phyloP scores from a whole-genome alignment of 2,797 vertebrate genomes.

The Setipinna tenuifilis region DNA sequence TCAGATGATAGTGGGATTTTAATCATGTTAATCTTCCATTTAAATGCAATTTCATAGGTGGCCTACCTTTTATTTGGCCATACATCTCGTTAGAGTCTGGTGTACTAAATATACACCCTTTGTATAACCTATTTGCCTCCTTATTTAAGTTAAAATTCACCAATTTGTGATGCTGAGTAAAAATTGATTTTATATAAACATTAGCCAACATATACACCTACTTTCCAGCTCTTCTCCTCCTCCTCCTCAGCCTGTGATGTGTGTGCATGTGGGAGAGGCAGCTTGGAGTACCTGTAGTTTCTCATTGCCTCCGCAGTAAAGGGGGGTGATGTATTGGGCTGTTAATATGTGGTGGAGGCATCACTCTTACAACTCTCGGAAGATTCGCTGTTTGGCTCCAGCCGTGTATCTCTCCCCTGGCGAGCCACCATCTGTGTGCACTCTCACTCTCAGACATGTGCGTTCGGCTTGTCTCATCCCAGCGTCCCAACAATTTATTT shows the following conservation, averaged over 20 bases:
- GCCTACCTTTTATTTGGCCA: not conserved
- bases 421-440: not conserved
- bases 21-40: not conserved
- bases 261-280: slow-evolving; percentile 25
- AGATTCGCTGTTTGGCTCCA: slow-evolving; percentile 48
- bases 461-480: slow-evolving; percentile 12
- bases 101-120: too few species aligned
- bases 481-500: not conserved
- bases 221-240: not conserved
- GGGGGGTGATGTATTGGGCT: slow-evolving; percentile 53
- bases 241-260: not conserved
- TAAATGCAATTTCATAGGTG: not conserved
- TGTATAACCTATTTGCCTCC: not conserved
- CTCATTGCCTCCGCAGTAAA: slow-evolving; percentile 27
- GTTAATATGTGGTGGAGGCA: slow-evolving; percentile 46
- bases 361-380: slow-evolving; percentile 55
- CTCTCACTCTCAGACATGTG: not conserved
- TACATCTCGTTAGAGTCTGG: not conserved
- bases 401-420: slow-evolving; percentile 12
- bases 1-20: slow-evolving; percentile 37
- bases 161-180: not conserved
- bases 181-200: not conserved
- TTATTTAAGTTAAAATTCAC: not conserved
- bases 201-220: not conserved
- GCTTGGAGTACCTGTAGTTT: slow-evolving; percentile 20